Percentiles rank a stretch among this genome's conserved stretches.
phyloP scores from a whole-genome alignment of 2,888 invertebrate genomes.

The Euphydryas editha region DNA sequence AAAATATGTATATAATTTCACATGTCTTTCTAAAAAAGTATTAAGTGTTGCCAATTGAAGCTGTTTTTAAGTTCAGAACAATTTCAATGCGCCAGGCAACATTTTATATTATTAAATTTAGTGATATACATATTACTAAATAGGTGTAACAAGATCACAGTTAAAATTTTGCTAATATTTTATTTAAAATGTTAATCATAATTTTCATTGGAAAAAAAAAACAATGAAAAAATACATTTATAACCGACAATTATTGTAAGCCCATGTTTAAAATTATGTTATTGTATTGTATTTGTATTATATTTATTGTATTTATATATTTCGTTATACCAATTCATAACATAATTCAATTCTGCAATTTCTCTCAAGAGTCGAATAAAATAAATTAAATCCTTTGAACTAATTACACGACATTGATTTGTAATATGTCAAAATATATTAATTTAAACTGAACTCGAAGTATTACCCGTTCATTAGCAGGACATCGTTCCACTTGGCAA shows the following conservation, averaged over 20 bases:
- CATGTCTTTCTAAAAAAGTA: neutral
- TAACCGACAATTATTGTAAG: too few species aligned
- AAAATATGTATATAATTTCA: neutral
- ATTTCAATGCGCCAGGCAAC: neutral
- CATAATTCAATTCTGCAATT: too few species aligned
- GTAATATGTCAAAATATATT: constrained; percentile 26
- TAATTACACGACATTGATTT: neutral
- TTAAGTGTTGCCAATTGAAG: neutral
- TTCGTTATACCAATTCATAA: too few species aligned
- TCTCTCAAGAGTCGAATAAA: too few species aligned
- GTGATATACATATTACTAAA: neutral
- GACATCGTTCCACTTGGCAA: constrained; percentile 39
- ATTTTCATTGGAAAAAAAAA: too few species aligned
- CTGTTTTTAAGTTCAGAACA: neutral
- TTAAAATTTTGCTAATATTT: too few species aligned
- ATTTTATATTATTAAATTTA: neutral
- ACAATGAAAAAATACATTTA: too few species aligned
- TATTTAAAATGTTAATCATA: too few species aligned
- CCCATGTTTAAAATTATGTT: too few species aligned
- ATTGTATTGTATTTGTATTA: too few species aligned
- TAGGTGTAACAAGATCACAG: neutral
- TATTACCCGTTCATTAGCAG: constrained; percentile 35
- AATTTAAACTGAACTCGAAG: constrained; percentile 21
- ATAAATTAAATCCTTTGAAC: neutral
- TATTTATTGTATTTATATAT: too few species aligned